These are phyloP conservation scores for Enteromius unitaeniatus DNA, from an alignment of 2,797 vertebrate species.

Conservation along the genomic window DNA sequence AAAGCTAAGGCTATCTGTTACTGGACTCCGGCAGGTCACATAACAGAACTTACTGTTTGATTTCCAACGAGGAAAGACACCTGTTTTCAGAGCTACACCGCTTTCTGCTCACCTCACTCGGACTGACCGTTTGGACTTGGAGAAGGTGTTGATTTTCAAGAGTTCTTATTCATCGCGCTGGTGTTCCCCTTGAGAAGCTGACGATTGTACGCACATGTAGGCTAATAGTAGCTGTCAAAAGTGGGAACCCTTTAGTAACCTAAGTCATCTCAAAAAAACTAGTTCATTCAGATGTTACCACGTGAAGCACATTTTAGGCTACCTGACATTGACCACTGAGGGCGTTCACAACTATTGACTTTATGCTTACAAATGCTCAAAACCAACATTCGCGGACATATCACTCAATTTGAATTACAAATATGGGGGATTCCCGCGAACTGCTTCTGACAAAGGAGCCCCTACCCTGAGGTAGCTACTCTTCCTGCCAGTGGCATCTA, in stretches of 20 bases:
- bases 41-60: constrained; percentile 37
- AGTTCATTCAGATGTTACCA: not conserved
- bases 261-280: not conserved
- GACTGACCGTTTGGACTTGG: constrained; percentile 1
- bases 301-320: not conserved
- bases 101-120: not conserved
- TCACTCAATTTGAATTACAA: not conserved
- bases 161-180: not conserved
- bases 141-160: constrained; percentile 21
- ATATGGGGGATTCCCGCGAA: not conserved
- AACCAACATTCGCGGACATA: not conserved
- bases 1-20: constrained; percentile 11
- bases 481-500: constrained; percentile 12
- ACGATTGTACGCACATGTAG: constrained; percentile 6
- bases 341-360: not conserved
- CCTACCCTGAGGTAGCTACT: constrained; percentile 20
- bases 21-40: constrained; percentile 29
- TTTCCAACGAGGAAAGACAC: constrained; percentile 14
- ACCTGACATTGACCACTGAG: not conserved
- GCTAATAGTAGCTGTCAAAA: not conserved
- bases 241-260: not conserved
- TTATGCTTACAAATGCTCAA: not conserved
- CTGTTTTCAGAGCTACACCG: not conserved
- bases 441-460: constrained; percentile 27
- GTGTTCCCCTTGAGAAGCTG: not conserved